A percentile compares a stretch with the other conserved stretches of the same genome.
Evolutionary conservation across 1,140 invertebrate genomes (phyloP).

Genomic region (Capitella teleta): DNA sequence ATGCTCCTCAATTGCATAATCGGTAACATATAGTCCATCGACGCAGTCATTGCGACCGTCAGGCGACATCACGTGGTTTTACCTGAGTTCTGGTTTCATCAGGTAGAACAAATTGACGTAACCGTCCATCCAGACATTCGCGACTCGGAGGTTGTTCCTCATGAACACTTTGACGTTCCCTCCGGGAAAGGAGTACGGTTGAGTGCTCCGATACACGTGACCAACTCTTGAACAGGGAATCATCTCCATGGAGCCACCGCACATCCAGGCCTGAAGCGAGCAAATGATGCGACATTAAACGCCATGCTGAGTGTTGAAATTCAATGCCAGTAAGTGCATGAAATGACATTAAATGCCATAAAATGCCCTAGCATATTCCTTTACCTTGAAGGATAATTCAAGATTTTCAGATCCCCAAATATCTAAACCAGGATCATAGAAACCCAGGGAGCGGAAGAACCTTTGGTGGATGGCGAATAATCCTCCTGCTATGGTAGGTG

Average conservation of each 20-base stretch:
- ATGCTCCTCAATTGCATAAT: too few species aligned
- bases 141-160: conserved; percentile 43
- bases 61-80: too few species aligned
- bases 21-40: too few species aligned
- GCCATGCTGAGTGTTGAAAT: too few species aligned
- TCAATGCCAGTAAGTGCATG: too few species aligned
- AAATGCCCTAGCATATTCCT: too few species aligned
- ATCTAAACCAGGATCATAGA: conserved; percentile 77
- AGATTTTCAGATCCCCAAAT: conserved; percentile 88
- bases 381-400: conserved; percentile 93
- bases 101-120: conserved; percentile 49
- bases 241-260: conserved; percentile 88
- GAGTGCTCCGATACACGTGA: conserved; percentile 71
- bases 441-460: conserved; percentile 79
- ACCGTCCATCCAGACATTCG: conserved; percentile 69
- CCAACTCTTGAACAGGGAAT: conserved; percentile 93
- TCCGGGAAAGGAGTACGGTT: conserved; percentile 23
- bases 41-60: too few species aligned
- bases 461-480: conserved; percentile 78
- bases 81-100: too few species aligned
- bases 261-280: conserved; percentile 83
- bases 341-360: too few species aligned
- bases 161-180: conserved; percentile 21
- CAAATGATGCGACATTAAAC: too few species aligned
- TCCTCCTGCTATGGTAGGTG: too few species aligned